Evolutionary conservation across 1,140 invertebrate species (phyloP), one percentile per base, ranked within the genome.

Genomic region (Drosophila orosa): DNA sequence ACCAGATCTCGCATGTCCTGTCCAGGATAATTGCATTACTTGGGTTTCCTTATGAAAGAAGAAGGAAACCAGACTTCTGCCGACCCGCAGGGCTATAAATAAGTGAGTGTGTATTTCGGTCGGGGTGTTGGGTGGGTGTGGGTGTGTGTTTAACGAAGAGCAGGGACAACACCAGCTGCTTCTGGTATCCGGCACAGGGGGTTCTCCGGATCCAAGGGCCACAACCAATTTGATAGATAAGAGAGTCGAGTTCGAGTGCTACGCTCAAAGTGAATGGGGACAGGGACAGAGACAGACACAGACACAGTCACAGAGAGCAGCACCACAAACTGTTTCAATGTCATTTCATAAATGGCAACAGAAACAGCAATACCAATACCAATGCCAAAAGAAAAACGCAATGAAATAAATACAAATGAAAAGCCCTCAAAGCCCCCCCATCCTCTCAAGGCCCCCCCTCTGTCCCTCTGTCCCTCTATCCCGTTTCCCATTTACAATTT

Each of bases 341-440:
- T 78, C 83, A 87, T 83, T 86, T 87, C 83, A 86, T 86, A 86
- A 86, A 87, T 86, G 83, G 40, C 68, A 57, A 33, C 33, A 50
- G 50, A 35, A 33, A 48, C 33, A 35, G 65, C 65, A 35, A 48
- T 17, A 63, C 25, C 68, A 57, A 57, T 63, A 48, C 62, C 55
- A 67, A 55, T 40, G 29, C 54, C 62, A 29, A 44, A 19, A 33
- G 55, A 74, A 85, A 80, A 86, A 83, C 79, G 79, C 84, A 86
- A 87, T 87, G 84, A 83, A 87, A 87, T 87, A 89, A 83, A 89
- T 89, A 87, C 84, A 83, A 87, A 87, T 69, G 77, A 68, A 77
- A 85, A 74, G 35, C 81, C 78, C 67, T 74, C 78, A 68, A 67
- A 57, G 68, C 27, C 69, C 40, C 69, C 40, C 44, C 56, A n/a